These are phyloP conservation scores for Neomonachus schauinslandi DNA, from an alignment of 2,113 vertebrate genomes.

Conservation along the genomic window DNA sequence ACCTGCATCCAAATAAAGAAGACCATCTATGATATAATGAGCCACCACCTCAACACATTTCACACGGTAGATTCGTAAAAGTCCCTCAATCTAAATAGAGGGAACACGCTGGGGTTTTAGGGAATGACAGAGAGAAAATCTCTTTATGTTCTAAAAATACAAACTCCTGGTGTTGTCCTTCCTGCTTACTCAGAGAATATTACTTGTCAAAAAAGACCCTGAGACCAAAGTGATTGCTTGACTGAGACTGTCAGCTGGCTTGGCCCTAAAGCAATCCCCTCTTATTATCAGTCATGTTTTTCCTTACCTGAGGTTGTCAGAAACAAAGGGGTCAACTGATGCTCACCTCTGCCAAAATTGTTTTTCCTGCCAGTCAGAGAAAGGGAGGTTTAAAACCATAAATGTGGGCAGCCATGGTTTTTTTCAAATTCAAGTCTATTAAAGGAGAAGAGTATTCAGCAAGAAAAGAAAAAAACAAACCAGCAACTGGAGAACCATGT, in stretches of 20 bases:
- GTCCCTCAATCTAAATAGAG: neutral
- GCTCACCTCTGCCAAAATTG: constrained; percentile 71
- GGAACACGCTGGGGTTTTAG: neutral
- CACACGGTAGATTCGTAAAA: neutral
- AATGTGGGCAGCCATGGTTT: neutral
- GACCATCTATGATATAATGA: neutral
- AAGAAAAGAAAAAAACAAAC: neutral
- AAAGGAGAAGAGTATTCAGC: neutral
- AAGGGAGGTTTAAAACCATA: constrained; percentile 37
- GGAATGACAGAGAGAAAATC: neutral
- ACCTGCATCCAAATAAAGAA: neutral
- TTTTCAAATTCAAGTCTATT: constrained; percentile 28
- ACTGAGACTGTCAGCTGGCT: neutral
- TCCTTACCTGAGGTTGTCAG: constrained; percentile 49
- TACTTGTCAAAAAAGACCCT: constrained; percentile 55
- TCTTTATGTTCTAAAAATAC: constrained; percentile 27
- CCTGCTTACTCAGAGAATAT: constrained; percentile 56
- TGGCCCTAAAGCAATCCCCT: constrained; percentile 42
- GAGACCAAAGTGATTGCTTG: neutral
- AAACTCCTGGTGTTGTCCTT: neutral
- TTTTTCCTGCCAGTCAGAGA: constrained; percentile 66
- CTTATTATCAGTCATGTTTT: constrained; percentile 54
- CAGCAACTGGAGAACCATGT: neutral
- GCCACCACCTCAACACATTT: too few species aligned
- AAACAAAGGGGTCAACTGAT: constrained; percentile 52